These are phyloP conservation scores for Clostera curtula DNA, from an alignment of 2,888 invertebrate genomes.

Conservation along the genomic window DNA sequence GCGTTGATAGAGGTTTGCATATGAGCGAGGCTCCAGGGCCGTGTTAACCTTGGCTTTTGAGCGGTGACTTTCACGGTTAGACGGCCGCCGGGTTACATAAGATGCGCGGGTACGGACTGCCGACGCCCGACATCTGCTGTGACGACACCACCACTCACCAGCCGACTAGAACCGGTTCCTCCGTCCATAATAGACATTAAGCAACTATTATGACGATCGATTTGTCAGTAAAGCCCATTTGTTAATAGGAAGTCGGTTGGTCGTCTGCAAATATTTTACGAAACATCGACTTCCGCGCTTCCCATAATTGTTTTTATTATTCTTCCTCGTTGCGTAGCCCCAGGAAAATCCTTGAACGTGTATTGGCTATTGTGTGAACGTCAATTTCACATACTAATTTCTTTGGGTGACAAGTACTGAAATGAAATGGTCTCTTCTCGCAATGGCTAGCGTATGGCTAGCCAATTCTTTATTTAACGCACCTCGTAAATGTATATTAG, in stretches of 20 bases:
- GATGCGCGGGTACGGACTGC: constrained; percentile 43
- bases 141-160: constrained; percentile 58
- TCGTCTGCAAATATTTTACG: not conserved
- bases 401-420: no score
- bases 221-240: constrained; percentile 6
- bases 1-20: constrained; percentile 60
- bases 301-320: not conserved
- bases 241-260: constrained; percentile 10
- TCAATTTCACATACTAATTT: no score
- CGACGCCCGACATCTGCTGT: constrained; percentile 47
- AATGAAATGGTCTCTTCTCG: no score
- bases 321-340: no score
- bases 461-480: no score
- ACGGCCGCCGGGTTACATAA: constrained; percentile 64
- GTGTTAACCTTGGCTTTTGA: constrained; percentile 73
- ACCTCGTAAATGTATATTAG: no score
- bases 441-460: no score
- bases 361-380: no score
- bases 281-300: not conserved
- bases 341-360: no score
- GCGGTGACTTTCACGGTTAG: constrained; percentile 74
- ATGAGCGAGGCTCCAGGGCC: constrained; percentile 58
- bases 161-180: constrained; percentile 49
- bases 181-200: constrained; percentile 21
- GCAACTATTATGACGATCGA: constrained; percentile 10